Percentiles rank a stretch among this genome's conserved stretches.
Evolutionary conservation across 1,140 invertebrate genomes (phyloP).

Genomic region (Venturia canescens): DNA sequence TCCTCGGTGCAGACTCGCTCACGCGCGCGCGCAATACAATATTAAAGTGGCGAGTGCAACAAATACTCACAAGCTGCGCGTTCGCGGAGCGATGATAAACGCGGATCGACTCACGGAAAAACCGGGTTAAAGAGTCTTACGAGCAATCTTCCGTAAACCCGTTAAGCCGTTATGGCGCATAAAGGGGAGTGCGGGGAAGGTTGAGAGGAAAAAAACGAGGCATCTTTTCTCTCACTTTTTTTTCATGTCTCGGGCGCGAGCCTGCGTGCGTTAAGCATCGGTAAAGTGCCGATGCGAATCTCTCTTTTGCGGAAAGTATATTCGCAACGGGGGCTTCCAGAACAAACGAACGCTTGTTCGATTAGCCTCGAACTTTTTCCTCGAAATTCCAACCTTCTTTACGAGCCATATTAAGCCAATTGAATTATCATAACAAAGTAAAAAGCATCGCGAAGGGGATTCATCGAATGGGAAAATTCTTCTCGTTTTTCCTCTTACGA

Average conservation of each 20-base stretch:
- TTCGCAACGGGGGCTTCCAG: conserved; percentile 12
- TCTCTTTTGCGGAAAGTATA: not conserved
- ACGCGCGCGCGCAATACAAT: not conserved
- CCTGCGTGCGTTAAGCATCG: not conserved
- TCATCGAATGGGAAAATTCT: no score
- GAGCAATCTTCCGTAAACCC: conserved; percentile 49
- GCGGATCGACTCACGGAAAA: conserved; percentile 26
- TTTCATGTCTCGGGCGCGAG: no score
- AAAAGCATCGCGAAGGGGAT: no score
- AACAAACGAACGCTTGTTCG: not conserved
- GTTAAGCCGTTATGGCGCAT: conserved; percentile 51
- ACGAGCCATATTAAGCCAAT: no score
- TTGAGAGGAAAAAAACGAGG: conserved; percentile 4
- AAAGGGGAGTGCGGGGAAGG: conserved; percentile 41
- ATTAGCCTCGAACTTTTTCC: not conserved
- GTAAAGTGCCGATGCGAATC: not conserved
- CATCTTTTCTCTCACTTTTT: conserved; percentile 4
- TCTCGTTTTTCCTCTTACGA: not conserved
- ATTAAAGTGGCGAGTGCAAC: not conserved
- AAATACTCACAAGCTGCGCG: not conserved
- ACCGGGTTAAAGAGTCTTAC: conserved; percentile 47
- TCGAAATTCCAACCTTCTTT: not conserved
- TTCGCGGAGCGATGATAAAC: not conserved
- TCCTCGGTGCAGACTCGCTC: not conserved
- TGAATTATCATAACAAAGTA: no score